Percentiles rank a stretch among this genome's conserved stretches.
These are phyloP conservation scores for Eumacrocentrus americanus DNA, from an alignment of 2,888 invertebrate genomes.

Conservation along the genomic window DNA sequence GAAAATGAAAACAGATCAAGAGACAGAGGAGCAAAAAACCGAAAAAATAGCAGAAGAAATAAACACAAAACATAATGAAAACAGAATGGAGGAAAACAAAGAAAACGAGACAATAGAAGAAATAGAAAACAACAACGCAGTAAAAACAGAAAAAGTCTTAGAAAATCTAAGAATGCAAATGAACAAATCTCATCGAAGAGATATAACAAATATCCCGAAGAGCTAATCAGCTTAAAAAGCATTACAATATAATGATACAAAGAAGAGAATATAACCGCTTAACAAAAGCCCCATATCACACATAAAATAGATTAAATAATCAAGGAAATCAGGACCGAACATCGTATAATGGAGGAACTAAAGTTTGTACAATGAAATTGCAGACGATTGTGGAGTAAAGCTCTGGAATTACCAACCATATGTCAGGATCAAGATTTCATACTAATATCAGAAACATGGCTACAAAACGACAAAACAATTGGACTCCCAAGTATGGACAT, in stretches of 20 bases:
- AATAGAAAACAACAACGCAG: not conserved
- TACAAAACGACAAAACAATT: not conserved
- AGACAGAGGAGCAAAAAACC: too few relatives aligned
- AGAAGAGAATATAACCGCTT: too few relatives aligned
- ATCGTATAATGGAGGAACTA: not conserved
- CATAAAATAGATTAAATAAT: not conserved
- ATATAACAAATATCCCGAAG: not conserved
- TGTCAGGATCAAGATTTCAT: not conserved
- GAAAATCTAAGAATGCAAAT: not conserved
- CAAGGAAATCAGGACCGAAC: conserved; percentile 1
- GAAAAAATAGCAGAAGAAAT: too few relatives aligned
- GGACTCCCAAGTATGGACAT: not conserved
- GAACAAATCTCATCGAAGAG: not conserved
- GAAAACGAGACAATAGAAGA: not conserved
- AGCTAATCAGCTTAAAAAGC: not conserved
- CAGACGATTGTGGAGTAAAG: conserved; percentile 7
- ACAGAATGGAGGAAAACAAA: not conserved
- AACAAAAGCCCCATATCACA: too few relatives aligned
- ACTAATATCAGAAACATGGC: conserved; percentile 9
- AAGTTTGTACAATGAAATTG: conserved; percentile 15
- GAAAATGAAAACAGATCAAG: too few relatives aligned
- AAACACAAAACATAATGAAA: not conserved
- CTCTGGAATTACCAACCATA: not conserved
- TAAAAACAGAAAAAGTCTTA: not conserved
- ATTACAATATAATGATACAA: not conserved